Evolutionary conservation across 30 jellyfish, hydroid and myxozoan species (phyloP), one percentile per base, ranked within the genome.

Genomic region (Aurelia coerulea): DNA sequence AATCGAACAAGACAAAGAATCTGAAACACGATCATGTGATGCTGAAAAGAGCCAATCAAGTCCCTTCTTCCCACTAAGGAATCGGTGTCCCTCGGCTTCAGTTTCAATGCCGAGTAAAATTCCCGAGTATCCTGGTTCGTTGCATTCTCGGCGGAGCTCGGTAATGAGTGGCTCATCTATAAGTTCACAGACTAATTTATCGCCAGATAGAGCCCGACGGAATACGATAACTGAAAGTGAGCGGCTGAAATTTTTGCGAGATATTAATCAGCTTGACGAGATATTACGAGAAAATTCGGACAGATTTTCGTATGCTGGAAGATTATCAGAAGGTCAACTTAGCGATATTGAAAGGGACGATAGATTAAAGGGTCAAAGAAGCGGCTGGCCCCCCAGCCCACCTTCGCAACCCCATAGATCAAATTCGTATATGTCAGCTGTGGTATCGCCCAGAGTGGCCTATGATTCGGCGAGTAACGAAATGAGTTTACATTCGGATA

Each of bases 11-110:
- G 92, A 83, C 86, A 83, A 83, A 35, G 92, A 83, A 60, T 71
- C 80, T 0, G 92, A 83, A 42, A 33, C 84, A 2, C 79, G 65
- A 42, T 83, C 92, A 70, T 70, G 80, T 68, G 92, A 83, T 66
- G 41, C 76, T 19, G 83, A 83, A 35, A 83, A 68, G 59, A 82
- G 42, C 78, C 85, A 71, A 65, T 71, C 84, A 49, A 60, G 84
- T 41, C 87, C 97, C 29, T 72, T 79, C 65, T 53, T 90, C 10
- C 35, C 68, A 0, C 78, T 23, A 19, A 75, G 88, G 35, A 46
- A 62, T 65, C 88, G 95, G 23, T 76, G 95, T 58, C 97, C 97
- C 59, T 90, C 97, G 33, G 97, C 83, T 23, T 95, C 97, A 0
- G 62, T 75, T 16, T 56, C 92, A 35, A 85, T 85, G 71, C 69